A percentile compares a stretch with the other conserved stretches of the same genome.
Conservation (phyloP, 2,113 vertebrate species). For the Lota lota region DNA sequence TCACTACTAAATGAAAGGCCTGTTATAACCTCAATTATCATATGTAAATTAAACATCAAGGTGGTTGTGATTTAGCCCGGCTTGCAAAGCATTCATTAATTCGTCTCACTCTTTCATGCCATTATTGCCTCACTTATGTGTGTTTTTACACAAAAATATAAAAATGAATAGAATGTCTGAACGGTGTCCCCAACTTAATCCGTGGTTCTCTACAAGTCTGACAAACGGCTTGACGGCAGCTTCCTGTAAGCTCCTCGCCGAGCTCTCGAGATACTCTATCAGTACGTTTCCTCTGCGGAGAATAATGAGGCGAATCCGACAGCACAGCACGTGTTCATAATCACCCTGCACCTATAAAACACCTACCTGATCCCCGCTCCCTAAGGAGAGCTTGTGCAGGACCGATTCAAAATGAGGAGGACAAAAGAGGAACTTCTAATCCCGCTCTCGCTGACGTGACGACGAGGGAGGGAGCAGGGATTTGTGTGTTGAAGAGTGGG, state of each 20-base stretch:
- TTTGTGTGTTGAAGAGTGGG: constrained; percentile 38
- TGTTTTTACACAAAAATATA: constrained; percentile 1
- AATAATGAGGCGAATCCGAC: constrained; percentile 44
- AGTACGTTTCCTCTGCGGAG: constrained; percentile 34
- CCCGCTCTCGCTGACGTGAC: constrained; percentile 44
- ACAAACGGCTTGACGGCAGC: not conserved
- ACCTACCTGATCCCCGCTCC: constrained; percentile 58
- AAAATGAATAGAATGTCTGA: too few species aligned
- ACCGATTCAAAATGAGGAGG: constrained; percentile 33
- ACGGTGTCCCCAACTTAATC: too few species aligned
- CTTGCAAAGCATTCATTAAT: constrained; percentile 40
- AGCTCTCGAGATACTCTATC: constrained; percentile 20
- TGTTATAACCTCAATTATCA: constrained; percentile 58
- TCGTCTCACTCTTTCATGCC: constrained; percentile 4
- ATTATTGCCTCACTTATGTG: constrained; percentile 39
- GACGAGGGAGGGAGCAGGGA: constrained; percentile 25
- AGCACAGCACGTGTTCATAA: constrained; percentile 36
- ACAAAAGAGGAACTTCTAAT: constrained; percentile 55
- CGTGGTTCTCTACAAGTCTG: too few species aligned
- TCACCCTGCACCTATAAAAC: constrained; percentile 62
- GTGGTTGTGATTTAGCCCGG: constrained; percentile 42
- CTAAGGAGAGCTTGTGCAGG: constrained; percentile 36
- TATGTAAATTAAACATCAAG: constrained; percentile 61
- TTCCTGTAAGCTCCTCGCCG: not conserved
- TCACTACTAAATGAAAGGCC: constrained; percentile 52